These are phyloP conservation scores for Lepus timidus DNA, from an alignment of 2,113 vertebrate species.

Conservation along the genomic window DNA sequence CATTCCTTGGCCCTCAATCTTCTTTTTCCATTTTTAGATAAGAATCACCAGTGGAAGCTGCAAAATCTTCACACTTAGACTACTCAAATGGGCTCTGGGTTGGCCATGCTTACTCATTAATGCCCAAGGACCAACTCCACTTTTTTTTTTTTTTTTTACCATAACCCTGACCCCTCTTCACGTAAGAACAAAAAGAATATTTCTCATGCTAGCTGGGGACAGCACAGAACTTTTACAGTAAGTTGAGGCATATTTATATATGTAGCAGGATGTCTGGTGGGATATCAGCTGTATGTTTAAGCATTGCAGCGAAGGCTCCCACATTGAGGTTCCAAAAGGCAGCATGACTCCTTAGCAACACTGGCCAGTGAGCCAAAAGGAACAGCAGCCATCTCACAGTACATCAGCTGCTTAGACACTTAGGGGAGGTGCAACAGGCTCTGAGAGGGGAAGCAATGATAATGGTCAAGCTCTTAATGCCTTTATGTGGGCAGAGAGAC, in stretches of 20 bases:
- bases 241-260: not conserved
- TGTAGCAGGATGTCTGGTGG: not conserved
- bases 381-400: not conserved
- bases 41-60: not conserved
- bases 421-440: not conserved
- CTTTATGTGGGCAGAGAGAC: not conserved
- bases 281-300: not conserved
- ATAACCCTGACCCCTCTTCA: not conserved
- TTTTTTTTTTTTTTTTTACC: not conserved
- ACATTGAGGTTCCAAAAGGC: not conserved
- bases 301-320: not conserved
- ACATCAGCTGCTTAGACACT: not conserved
- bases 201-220: not conserved
- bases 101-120: not conserved
- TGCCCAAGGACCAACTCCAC: not conserved
- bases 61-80: not conserved
- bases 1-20: not conserved
- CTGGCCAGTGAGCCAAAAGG: not conserved
- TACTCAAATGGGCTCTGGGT: not conserved
- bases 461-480: not conserved
- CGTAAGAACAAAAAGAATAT: not conserved
- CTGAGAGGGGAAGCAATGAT: not conserved
- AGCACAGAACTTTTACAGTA: not conserved
- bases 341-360: not conserved
- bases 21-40: not conserved